Base-by-base conservation (phyloP, 2,888 invertebrate genomes). In the Eupithecia tripunctaria region DNA sequence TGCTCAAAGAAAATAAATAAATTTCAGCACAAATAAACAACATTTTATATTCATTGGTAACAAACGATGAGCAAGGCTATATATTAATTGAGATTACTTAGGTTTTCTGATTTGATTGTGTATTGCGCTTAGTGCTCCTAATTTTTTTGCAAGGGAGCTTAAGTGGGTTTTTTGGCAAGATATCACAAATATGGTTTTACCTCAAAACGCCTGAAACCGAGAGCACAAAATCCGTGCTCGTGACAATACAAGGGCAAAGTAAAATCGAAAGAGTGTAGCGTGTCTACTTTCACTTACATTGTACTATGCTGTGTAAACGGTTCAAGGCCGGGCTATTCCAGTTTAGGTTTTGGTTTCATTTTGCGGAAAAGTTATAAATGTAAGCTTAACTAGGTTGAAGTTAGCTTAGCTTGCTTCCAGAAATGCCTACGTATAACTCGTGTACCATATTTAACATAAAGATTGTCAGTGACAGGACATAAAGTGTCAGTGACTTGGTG, bases 191-290 rank as follows among this genome's bases (percentile, higher is more conserved):
- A 51, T n/a, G n/a, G 21, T 51, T 8, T 10, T 21, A 2, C 10
- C 47, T 10, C n/a, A 10, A 10, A 51, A 51, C 10, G n/a, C 21
- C 8, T 21, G 10, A 51, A 21, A 51, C 47, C 10, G 21, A 51
- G 21, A 51, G 47, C 21, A 21, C 47, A 2, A 51, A 51, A 51
- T 51, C 47, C n/a, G 10, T 51, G 21, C n/a, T 51, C 47, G 21
- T 51, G 47, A 60, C 60, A 29, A 29, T 18, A 27, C 60, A 60
- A 60, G 47, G 27, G 68, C 60, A 36, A 66, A 66, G 51, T 69
- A 72, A 68, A 72, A 72, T 69, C 59, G 68, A 72, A 69, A 72
- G 38, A 51, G 60, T 69, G 73, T 70, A 67, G 73, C 70, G 73
- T 73, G 73, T 47, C 70, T 64, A 65, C 70, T 68, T 73, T 68